Conservation (phyloP, 2,888 invertebrate genomes). For the Latrodectus hesperus region DNA sequence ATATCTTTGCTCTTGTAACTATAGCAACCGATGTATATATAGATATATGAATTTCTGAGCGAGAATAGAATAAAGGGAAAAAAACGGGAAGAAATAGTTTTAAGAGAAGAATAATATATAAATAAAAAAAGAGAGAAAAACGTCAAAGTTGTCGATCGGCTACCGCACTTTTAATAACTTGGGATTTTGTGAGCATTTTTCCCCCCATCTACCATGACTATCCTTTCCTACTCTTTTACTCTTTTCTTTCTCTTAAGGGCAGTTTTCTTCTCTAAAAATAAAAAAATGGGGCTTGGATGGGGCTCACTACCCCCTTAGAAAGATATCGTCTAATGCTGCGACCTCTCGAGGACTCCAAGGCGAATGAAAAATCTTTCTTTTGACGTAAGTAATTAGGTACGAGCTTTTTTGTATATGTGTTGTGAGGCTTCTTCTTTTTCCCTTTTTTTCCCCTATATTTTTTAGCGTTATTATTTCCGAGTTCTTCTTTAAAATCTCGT, state of each 20-base stretch:
- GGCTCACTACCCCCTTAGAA: neutral
- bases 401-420: constrained; percentile 26
- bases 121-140: constrained; percentile 41
- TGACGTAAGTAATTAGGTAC: constrained; percentile 68
- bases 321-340: constrained; percentile 52
- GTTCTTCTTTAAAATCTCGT: constrained; percentile 54
- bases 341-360: constrained; percentile 58
- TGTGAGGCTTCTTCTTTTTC: constrained; percentile 17
- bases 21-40: constrained; percentile 56
- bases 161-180: constrained; percentile 68
- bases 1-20: constrained; percentile 58
- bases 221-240: neutral
- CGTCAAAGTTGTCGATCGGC: constrained; percentile 64
- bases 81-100: neutral
- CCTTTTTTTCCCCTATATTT: constrained; percentile 20
- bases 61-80: constrained; percentile 9
- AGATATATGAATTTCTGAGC: constrained; percentile 55
- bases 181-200: constrained; percentile 48
- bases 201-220: neutral
- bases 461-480: constrained; percentile 48
- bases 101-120: constrained; percentile 4
- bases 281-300: neutral
- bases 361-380: constrained; percentile 67
- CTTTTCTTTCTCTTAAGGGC: constrained; percentile 34
- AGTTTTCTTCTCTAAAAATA: constrained; percentile 42